Percentiles rank a stretch among this genome's conserved stretches.
These are phyloP conservation scores for Corynorhinus townsendii DNA, from an alignment of 2,113 vertebrate genomes.

Conservation along the genomic window DNA sequence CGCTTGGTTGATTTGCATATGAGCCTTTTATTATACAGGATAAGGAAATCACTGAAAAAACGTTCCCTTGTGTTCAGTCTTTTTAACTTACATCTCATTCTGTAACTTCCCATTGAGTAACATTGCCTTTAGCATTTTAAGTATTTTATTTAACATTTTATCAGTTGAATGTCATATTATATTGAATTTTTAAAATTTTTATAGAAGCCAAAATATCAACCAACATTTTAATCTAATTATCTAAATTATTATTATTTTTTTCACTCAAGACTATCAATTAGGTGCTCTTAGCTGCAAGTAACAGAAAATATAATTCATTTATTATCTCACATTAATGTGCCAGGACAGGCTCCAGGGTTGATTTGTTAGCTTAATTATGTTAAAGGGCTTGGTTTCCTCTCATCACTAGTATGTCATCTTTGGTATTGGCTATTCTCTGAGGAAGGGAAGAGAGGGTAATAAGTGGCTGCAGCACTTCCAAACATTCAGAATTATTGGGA, in stretches of 20 bases:
- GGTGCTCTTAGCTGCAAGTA: conserved; percentile 3
- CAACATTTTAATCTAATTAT: not conserved
- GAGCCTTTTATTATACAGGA: no score
- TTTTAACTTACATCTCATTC: not conserved
- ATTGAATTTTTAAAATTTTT: not conserved
- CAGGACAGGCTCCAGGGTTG: not conserved
- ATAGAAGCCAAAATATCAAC: not conserved
- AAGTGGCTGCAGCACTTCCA: not conserved
- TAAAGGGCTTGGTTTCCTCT: not conserved
- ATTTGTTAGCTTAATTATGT: not conserved
- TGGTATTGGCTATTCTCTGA: not conserved
- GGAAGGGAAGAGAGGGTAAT: not conserved
- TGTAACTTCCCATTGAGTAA: not conserved
- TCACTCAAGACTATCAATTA: not conserved
- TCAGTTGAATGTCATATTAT: not conserved
- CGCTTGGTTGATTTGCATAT: no score
- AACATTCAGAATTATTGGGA: not conserved
- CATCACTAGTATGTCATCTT: not conserved
- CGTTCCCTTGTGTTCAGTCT: not conserved
- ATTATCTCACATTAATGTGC: not conserved
- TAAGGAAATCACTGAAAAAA: not conserved
- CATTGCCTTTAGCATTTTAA: not conserved
- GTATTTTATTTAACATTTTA: not conserved
- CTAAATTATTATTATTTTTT: not conserved
- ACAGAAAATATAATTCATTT: not conserved